Base-by-base conservation (phyloP, 2,113 vertebrate genomes). In the Tachysurus fulvidraco region DNA sequence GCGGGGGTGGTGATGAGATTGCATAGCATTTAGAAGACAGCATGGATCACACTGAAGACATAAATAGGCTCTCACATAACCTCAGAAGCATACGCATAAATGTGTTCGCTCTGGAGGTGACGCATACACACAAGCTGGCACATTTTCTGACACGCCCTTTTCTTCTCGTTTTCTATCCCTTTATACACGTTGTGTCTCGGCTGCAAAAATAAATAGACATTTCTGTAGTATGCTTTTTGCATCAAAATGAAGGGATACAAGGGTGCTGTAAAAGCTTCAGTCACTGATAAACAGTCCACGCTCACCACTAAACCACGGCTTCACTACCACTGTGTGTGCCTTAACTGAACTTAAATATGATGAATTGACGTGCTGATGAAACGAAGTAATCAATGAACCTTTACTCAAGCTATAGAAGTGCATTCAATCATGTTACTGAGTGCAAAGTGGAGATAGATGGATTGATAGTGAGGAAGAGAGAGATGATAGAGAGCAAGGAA, bases 261-360 rank as follows among this genome's bases (percentile, higher is more conserved):
- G 50, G 44, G 84, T 60, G 46, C 13, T 67, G 60, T 85, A 79
- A 79, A 64, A 85, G 84, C 50, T 44, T 80, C 28, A 65, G 36
- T 80, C 23, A 69, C 21, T 69, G 84, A 57, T 86, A 86, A 60
- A 57, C 81, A 78, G 54, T 36, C 57, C 78, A 80, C 55, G 67
- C n/a, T 83, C 30, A 28, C 28, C 50, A 79, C n/a, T 50, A 86
- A 86, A 57, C 84, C 84, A 65, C 76, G 80, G 50, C 30, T 44
- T 57, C 62, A 80, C 25, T 23, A 28, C 83, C 55, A 60, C 7
- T 62, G 67, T 17, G 19, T 46, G 8, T 59, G 44, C 19, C 55
- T 81, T 60, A 60, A 81, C 55, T 85, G 60, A 28, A 69, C n/a
- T 85, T 88, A 88, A 85, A 81, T 85, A 88, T 88, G 87, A 88